Evolutionary conservation across 1,140 invertebrate genomes (phyloP), one percentile per base, ranked within the genome.

Genomic region (Cydia pomonella): DNA sequence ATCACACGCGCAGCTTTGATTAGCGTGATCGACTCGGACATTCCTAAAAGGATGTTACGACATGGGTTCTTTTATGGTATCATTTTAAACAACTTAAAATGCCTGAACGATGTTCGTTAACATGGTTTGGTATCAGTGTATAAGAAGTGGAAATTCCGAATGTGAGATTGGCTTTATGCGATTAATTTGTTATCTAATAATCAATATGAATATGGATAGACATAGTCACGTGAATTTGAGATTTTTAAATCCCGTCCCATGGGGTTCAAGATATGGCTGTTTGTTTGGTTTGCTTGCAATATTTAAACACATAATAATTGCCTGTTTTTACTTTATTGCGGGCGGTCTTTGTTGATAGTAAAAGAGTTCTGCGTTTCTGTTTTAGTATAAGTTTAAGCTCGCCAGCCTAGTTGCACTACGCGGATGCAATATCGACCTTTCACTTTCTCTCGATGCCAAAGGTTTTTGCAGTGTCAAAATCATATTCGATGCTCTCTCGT

Each of bases 401-500:
- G 53, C 25, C 64, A 33, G 29, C 27, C 50, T 77, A 50, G 33
- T 66, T 62, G 53, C 64, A 18, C 21, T 59, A 59, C 53, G 21
- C 18, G 23, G 33, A 71, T 50, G 23, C 10, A 38, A 47, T 73
- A 29, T 38, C 66, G 73, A 75, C 76, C 73, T 69, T 62, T 77
- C 73, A 77, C 76, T 77, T 77, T 77, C 76, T 73, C 76, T 75
- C 16, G 33, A 7, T 63, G 33, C 69, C 47, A 73, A 77, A 77
- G 53, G 62, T 79, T 77, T 79, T 79, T 71, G 76, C 76, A 72
- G 74, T 72, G 66, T 62, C 53, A 74, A 77, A 76, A 77, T 12
- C 1, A 69, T 64, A 64, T 64, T 12, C 64, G 64, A 18, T 38
- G 10, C 16, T 64, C 18, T 59, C 10, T 59, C 18, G 18, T 59